Evolutionary conservation across 1,140 invertebrate genomes (phyloP).

Genomic region (Scaptomyza graminum): DNA sequence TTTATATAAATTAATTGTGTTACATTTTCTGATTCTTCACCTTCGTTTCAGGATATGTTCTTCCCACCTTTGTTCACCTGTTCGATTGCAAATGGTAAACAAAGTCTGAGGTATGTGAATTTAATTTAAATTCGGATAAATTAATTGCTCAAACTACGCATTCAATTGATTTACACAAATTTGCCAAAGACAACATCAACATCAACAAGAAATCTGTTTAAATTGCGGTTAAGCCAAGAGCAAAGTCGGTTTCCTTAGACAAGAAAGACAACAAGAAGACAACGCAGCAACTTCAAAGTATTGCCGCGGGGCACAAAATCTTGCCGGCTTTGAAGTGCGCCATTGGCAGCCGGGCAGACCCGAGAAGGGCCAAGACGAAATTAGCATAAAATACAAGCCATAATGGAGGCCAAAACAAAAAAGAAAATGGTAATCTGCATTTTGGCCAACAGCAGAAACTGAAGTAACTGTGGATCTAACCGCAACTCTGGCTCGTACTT

Average conservation of each 20-base stretch:
- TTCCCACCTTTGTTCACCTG: not conserved
- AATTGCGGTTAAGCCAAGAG: constrained; percentile 70
- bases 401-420: constrained; percentile 41
- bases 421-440: constrained; percentile 59
- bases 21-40: not conserved
- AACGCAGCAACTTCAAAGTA: constrained; percentile 65
- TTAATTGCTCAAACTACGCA: constrained; percentile 76
- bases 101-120: constrained; percentile 40
- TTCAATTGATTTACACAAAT: constrained; percentile 80
- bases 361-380: constrained; percentile 35
- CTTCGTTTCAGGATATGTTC: not conserved
- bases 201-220: constrained; percentile 79
- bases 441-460: constrained; percentile 32
- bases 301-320: constrained; percentile 60
- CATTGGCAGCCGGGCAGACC: constrained; percentile 24
- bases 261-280: constrained; percentile 12
- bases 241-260: constrained; percentile 34
- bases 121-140: constrained; percentile 71
- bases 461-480: not conserved
- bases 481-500: constrained; percentile 34
- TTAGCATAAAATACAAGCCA: constrained; percentile 66
- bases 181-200: constrained; percentile 73
- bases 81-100: constrained; percentile 17
- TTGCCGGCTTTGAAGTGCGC: constrained; percentile 65
- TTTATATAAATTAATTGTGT: not conserved